phyloP scores from a whole-genome alignment of 2,113 vertebrate species.

The Tenrec ecaudatus region DNA sequence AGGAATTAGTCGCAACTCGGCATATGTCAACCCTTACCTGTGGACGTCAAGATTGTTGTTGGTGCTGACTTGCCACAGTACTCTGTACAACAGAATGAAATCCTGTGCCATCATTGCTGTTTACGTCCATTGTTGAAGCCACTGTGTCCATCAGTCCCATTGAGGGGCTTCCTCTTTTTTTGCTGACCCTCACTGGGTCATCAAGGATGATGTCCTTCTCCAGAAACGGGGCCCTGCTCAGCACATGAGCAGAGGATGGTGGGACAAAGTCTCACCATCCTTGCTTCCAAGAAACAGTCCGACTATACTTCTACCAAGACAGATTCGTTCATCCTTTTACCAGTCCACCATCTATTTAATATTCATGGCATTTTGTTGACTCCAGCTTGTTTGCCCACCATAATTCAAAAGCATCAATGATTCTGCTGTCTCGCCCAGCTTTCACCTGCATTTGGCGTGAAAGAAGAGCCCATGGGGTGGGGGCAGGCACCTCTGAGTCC shows the following conservation, averaged over 20 bases:
- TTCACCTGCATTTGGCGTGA: neutral
- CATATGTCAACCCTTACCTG: neutral
- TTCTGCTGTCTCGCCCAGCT: neutral
- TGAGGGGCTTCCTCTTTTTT: neutral
- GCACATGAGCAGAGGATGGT: neutral
- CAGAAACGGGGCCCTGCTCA: neutral
- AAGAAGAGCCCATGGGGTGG: neutral
- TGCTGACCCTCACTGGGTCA: neutral
- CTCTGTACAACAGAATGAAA: neutral
- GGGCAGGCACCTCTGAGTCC: neutral
- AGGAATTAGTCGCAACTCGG: slow-evolving; percentile 16
- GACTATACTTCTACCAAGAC: neutral
- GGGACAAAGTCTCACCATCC: neutral
- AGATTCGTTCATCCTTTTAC: neutral
- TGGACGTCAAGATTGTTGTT: slow-evolving; percentile 11
- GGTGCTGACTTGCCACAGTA: neutral
- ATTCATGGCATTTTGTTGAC: too few relatives aligned
- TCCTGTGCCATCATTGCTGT: neutral
- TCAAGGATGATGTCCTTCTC: neutral
- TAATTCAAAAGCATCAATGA: neutral
- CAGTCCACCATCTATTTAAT: too few relatives aligned
- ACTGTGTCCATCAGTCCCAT: neutral
- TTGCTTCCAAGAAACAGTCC: neutral
- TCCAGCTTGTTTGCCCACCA: neutral
- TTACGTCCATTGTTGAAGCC: neutral